Base-by-base conservation (phyloP, 2,113 vertebrate genomes). In the Seriola aureovittata region DNA sequence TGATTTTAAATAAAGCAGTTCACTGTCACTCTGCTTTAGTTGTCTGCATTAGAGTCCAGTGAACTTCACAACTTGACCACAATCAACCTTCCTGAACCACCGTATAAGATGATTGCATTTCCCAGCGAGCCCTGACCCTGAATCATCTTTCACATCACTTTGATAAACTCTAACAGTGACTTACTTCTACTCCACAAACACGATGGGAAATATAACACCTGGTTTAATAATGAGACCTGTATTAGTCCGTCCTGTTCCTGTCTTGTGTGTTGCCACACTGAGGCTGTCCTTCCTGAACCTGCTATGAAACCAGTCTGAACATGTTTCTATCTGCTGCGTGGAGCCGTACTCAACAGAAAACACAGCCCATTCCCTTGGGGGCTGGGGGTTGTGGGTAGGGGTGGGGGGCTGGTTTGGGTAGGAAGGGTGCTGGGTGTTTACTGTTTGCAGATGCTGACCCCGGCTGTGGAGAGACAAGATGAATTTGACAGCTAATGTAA, bases 401-500 rank as follows among this genome's bases (percentile, higher is more conserved):
- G 23, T n/a, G 17, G 64, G 52, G 50, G 72, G 64, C 29, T 29
- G 71, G 57, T 42, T 25, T 4, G 38, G 40, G 46, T 7, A 68
- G 71, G 75, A 80, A 80, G 66, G 86, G 84, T 81, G 80, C 86
- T 84, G 76, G 81, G 52, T 96, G 96, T 96, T 97, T 96, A 96
- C 96, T 95, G 95, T 96, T 96, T 95, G 94, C 94, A 68, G 88
- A 78, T 85, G 90, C 93, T 93, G 94, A 96, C 96, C 96, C 93
- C 93, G 91, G 94, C 92, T 87, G 21, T 59, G 89, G 90, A 94
- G 93, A 96, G 96, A 97, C 96, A 97, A 97, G 96, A 97, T 96
- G 95, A 96, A 97, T 97, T 96, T 97, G 96, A 97, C 95, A 95
- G 96, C 94, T 97, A 97, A 97, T 97, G 96, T 96, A 97, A 97